Percentiles rank a stretch among this genome's conserved stretches.
Conservation (phyloP, 2,888 invertebrate species). For the Mythimna albipuncta region DNA sequence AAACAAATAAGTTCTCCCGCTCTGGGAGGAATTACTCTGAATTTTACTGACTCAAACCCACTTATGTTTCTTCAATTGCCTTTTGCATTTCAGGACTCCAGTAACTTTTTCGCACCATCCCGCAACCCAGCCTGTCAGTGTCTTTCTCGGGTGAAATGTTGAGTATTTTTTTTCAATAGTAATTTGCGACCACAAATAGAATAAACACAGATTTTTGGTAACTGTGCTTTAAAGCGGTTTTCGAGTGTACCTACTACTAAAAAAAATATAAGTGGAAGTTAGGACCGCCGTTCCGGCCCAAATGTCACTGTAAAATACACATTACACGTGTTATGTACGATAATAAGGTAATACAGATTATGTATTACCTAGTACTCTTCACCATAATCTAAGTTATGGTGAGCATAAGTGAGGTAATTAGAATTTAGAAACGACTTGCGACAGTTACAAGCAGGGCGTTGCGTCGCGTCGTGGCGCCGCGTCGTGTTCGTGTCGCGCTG, state of each 20-base stretch:
- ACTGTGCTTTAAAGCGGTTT: too few relatives aligned
- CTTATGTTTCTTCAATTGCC: neutral
- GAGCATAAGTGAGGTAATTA: slow-evolving; percentile 56
- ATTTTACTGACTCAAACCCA: neutral
- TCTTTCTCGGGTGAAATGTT: too few relatives aligned
- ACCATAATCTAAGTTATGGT: slow-evolving; percentile 21
- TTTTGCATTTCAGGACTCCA: neutral
- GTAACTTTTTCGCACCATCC: neutral
- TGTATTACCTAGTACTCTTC: neutral
- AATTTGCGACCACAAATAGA: too few relatives aligned
- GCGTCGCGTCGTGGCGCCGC: slow-evolving; percentile 45
- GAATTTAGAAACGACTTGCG: slow-evolving; percentile 63
- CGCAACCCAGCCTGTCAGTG: neutral
- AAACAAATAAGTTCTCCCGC: neutral
- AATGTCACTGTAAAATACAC: neutral
- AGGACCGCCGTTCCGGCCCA: too few relatives aligned
- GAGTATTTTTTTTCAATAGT: too few relatives aligned
- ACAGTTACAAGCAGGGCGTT: slow-evolving; percentile 59
- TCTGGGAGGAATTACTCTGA: neutral
- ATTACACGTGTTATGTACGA: neutral
- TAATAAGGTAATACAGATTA: neutral
- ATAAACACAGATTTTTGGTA: too few relatives aligned
- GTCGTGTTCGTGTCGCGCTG: slow-evolving; percentile 42
- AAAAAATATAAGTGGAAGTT: too few relatives aligned
- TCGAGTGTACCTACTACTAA: too few relatives aligned